Conservation (phyloP, 1,140 invertebrate genomes). For the Periplaneta americana region DNA sequence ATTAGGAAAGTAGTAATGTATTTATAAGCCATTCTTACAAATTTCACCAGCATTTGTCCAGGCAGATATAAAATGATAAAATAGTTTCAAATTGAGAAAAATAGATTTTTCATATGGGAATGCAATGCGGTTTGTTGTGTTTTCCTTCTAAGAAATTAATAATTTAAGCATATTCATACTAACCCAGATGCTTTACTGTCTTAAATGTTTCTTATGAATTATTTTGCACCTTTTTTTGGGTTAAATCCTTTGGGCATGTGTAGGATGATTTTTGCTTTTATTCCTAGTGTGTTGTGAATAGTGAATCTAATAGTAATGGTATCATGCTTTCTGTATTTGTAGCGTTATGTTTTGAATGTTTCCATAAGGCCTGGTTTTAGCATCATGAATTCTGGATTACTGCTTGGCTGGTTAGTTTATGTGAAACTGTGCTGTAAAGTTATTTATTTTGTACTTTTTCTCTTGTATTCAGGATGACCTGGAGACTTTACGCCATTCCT, state of each 20-base stretch:
- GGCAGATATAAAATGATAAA: too few relatives aligned
- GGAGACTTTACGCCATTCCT: constrained; percentile 56
- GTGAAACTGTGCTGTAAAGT: background rate
- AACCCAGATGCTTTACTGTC: background rate
- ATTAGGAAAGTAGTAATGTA: too few relatives aligned
- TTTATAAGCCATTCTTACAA: too few relatives aligned
- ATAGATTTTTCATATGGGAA: too few relatives aligned
- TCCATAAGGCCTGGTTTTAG: background rate
- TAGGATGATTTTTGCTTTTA: background rate
- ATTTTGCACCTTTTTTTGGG: background rate
- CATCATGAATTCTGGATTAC: background rate
- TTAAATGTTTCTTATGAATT: background rate
- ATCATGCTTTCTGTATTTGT: background rate
- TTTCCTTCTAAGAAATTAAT: background rate
- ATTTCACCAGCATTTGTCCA: too few relatives aligned
- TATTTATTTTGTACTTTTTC: background rate
- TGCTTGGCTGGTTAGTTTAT: background rate
- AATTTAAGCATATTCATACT: background rate
- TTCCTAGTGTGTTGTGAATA: background rate
- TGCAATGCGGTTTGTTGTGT: too few relatives aligned
- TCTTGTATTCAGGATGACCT: constrained; percentile 54
- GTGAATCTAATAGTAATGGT: background rate
- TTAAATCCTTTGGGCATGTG: background rate
- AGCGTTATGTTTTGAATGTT: background rate
- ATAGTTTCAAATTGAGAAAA: too few relatives aligned